A percentile compares a stretch with the other conserved stretches of the same genome.
These are phyloP conservation scores for Cryptosula pallasiana DNA, from an alignment of 2,888 invertebrate species.

Conservation along the genomic window DNA sequence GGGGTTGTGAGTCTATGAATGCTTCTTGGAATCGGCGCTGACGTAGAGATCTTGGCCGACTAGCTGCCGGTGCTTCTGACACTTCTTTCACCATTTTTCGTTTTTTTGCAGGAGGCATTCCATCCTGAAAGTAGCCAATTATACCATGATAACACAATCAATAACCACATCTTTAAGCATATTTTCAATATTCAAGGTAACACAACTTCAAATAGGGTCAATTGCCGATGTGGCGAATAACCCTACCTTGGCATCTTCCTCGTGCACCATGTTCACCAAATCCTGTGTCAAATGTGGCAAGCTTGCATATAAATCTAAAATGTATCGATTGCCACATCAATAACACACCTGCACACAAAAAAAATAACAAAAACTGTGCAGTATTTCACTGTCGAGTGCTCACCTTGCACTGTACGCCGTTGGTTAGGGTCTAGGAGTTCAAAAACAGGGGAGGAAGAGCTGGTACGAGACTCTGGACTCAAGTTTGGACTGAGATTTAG, in stretches of 20 bases:
- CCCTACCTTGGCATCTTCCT: background rate
- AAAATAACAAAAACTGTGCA: too few relatives aligned
- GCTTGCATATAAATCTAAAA: background rate
- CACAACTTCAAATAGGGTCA: too few relatives aligned
- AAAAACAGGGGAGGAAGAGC: slow-evolving; percentile 45
- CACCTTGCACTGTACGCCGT: slow-evolving; percentile 41
- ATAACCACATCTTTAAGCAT: too few relatives aligned
- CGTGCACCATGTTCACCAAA: slow-evolving; percentile 10
- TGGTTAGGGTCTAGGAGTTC: slow-evolving; percentile 45
- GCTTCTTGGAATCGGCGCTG: background rate
- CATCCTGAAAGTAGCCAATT: background rate
- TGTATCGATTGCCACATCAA: too few relatives aligned
- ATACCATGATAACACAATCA: background rate
- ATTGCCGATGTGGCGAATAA: too few relatives aligned
- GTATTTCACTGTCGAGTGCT: too few relatives aligned
- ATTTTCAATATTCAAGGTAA: too few relatives aligned
- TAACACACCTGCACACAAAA: too few relatives aligned
- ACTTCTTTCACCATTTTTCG: slow-evolving; percentile 15
- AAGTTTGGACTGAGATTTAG: slow-evolving; percentile 54
- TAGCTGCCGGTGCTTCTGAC: background rate
- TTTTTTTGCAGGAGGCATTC: background rate
- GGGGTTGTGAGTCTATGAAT: background rate
- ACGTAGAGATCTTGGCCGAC: background rate
- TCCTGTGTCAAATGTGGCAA: background rate
- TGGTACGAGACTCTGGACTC: slow-evolving; percentile 36